These are phyloP conservation scores for Trachemys scripta DNA, from an alignment of 2,113 vertebrate species.

Conservation along the genomic window DNA sequence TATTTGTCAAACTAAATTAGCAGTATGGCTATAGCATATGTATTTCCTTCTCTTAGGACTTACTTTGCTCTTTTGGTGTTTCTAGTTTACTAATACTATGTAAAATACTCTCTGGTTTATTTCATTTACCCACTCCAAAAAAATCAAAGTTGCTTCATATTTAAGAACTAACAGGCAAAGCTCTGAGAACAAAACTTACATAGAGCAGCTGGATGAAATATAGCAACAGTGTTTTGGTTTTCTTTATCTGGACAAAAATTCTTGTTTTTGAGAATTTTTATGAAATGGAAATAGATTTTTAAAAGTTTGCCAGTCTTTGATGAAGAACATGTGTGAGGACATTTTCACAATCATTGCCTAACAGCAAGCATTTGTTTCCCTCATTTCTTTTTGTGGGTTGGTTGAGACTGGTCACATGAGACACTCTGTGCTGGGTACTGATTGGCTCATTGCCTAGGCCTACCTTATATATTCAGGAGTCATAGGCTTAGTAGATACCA, in stretches of 20 bases:
- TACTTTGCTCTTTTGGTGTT: not conserved
- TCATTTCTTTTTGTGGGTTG: not conserved
- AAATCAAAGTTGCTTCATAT: not conserved
- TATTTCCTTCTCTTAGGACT: not conserved
- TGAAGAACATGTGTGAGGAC: not conserved
- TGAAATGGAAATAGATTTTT: not conserved
- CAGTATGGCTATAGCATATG: not conserved
- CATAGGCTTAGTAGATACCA: not conserved
- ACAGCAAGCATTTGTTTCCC: not conserved
- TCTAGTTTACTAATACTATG: not conserved
- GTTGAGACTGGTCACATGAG: not conserved
- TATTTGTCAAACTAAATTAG: not conserved
- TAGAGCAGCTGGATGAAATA: not conserved
- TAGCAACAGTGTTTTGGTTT: not conserved
- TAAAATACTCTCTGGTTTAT: not conserved
- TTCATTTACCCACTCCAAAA: not conserved
- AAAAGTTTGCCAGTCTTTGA: not conserved
- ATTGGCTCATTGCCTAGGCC: not conserved
- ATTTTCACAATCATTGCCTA: not conserved
- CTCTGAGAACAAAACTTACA: not conserved
- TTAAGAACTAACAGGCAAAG: not conserved
- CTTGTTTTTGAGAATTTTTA: not conserved
- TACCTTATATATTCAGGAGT: not conserved
- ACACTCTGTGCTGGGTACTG: not conserved
- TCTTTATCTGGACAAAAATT: not conserved